Evolutionary conservation across 2,113 vertebrate genomes (phyloP).

Genomic region (Ammodytes marinus): DNA sequence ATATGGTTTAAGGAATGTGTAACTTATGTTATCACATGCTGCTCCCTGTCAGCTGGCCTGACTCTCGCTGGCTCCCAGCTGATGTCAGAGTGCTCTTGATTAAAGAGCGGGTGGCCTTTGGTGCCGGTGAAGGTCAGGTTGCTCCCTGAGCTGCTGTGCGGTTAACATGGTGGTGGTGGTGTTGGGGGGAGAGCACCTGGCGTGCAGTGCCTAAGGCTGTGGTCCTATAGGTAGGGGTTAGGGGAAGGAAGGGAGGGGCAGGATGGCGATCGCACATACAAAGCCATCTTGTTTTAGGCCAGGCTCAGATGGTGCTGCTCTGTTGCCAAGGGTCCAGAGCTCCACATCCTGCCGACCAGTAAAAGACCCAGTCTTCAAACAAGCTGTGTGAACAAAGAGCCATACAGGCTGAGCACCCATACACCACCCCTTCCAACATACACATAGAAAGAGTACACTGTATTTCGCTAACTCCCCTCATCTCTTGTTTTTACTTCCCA

Average conservation of each 20-base stretch:
- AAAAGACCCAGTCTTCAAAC: conserved; percentile 78
- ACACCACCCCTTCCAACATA: conserved; percentile 14
- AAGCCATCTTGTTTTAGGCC: conserved; percentile 84
- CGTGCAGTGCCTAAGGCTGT: conserved; percentile 31
- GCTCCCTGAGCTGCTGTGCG: conserved; percentile 47
- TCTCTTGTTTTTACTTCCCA: conserved; percentile 31
- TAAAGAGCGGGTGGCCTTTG: conserved; percentile 44
- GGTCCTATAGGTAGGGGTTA: conserved; percentile 56
- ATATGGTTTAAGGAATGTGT: background rate
- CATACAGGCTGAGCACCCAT: conserved; percentile 64
- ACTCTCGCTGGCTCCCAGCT: conserved; percentile 45
- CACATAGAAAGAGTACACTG: conserved; percentile 39
- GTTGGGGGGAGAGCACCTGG: conserved; percentile 66
- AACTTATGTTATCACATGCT: conserved; percentile 52
- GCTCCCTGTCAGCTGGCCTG: conserved; percentile 50
- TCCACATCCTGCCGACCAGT: conserved; percentile 79
- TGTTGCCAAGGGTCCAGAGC: conserved; percentile 79
- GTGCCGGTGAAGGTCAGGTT: conserved; percentile 62
- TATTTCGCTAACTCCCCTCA: conserved; percentile 42
- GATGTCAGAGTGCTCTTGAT: conserved; percentile 56
- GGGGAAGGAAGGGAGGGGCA: conserved; percentile 73
- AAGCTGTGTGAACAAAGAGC: conserved; percentile 78
- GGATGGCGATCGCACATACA: conserved; percentile 72
- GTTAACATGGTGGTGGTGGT: background rate
- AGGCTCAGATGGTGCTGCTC: conserved; percentile 78